Conservation (phyloP, 2,113 vertebrate genomes). For the Suncus etruscus region DNA sequence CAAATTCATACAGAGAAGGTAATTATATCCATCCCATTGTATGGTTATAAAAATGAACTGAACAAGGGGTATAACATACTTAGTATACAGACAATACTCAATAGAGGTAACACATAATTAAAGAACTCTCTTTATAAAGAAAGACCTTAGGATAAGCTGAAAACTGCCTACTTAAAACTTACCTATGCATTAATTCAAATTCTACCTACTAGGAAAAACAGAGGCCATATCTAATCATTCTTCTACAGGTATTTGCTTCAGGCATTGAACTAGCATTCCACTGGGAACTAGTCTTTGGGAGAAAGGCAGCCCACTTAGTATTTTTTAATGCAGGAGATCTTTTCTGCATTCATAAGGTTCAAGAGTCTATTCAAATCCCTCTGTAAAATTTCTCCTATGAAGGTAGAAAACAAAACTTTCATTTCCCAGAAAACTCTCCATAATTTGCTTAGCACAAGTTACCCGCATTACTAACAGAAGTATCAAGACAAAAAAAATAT, state of each 20-base stretch:
- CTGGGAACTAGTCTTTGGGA: neutral
- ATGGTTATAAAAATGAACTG: neutral
- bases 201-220: neutral
- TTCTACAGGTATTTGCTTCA: neutral
- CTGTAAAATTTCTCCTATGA: slow-evolving; percentile 12
- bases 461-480: slow-evolving; percentile 19
- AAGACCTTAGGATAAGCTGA: neutral
- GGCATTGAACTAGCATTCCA: neutral
- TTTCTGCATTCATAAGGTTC: slow-evolving; percentile 29
- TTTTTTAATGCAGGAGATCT: neutral
- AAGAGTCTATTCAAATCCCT: neutral
- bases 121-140: slow-evolving; percentile 25
- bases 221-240: neutral
- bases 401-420: slow-evolving; percentile 36
- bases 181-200: neutral
- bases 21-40: neutral
- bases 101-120: neutral
- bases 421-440: slow-evolving; percentile 34
- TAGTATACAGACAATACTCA: slow-evolving; percentile 12
- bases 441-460: slow-evolving; percentile 49
- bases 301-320: neutral
- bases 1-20: neutral
- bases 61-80: neutral
- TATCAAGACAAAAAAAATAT: slow-evolving; percentile 3
- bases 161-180: slow-evolving; percentile 23